Evolutionary conservation across 1,140 invertebrate species (phyloP).

Genomic region (Hyles vespertilio): DNA sequence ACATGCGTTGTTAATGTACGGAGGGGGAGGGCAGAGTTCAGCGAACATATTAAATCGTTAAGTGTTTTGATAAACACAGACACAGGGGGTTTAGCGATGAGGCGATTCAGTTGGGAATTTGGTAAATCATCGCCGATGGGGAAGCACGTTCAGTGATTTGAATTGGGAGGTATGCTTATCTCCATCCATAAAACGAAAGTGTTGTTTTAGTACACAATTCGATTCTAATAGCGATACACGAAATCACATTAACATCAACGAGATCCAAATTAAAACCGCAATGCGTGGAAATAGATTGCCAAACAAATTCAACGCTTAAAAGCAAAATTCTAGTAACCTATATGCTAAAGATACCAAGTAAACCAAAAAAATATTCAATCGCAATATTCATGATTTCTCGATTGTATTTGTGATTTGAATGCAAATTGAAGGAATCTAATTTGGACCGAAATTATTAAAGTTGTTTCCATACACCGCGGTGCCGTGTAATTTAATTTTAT

Average conservation of each 20-base stretch:
- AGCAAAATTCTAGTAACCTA: neutral
- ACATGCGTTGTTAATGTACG: constrained; percentile 39
- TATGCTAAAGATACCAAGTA: constrained; percentile 14
- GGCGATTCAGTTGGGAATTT: constrained; percentile 55
- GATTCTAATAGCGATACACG: neutral
- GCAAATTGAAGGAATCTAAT: constrained; percentile 38
- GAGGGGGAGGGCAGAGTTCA: constrained; percentile 45
- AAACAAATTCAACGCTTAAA: neutral
- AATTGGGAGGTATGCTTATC: constrained; percentile 27
- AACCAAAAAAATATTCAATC: constrained; percentile 26
- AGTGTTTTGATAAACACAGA: constrained; percentile 72
- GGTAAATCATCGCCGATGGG: constrained; percentile 53
- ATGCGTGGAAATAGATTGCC: too few species aligned
- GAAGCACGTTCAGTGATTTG: constrained; percentile 42
- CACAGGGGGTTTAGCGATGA: constrained; percentile 52
- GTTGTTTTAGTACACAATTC: constrained; percentile 1
- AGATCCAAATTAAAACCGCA: neutral
- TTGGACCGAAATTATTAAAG: constrained; percentile 39
- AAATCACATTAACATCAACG: neutral
- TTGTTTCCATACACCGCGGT: constrained; percentile 25
- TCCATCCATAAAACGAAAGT: constrained; percentile 10
- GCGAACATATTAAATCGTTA: constrained; percentile 69
- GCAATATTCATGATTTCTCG: constrained; percentile 30
- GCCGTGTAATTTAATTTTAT: constrained; percentile 46
- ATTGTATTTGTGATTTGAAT: constrained; percentile 37